Conservation (phyloP, 2,113 vertebrate genomes). For the Calypte anna region DNA sequence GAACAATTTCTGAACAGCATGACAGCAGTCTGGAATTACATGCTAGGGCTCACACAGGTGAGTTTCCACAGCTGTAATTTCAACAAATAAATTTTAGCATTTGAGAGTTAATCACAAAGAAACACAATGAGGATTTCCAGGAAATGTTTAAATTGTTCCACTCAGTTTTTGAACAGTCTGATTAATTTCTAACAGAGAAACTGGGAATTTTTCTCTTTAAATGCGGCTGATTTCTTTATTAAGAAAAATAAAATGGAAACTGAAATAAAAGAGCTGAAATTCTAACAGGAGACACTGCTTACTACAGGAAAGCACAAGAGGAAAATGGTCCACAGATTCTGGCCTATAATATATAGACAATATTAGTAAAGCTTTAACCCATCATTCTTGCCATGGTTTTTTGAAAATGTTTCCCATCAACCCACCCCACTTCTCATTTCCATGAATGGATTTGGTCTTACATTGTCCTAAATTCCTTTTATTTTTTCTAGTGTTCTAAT, state of each 20-base stretch:
- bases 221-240: neutral
- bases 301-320: neutral
- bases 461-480: neutral
- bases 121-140: constrained; percentile 41
- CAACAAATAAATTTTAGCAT: constrained; percentile 52
- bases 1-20: constrained; percentile 66
- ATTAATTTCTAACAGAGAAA: neutral
- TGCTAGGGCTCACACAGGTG: constrained; percentile 67
- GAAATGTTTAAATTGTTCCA: constrained; percentile 41
- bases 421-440: neutral
- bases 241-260: neutral
- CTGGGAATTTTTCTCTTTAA: neutral
- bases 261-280: neutral
- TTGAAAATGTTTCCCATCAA: neutral
- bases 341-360: neutral
- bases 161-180: neutral
- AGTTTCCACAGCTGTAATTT: constrained; percentile 38
- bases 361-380: neutral
- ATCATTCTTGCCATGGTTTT: neutral
- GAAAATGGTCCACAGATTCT: neutral
- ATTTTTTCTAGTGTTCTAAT: neutral
- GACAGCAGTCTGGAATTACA: constrained; percentile 68
- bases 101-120: constrained; percentile 60
- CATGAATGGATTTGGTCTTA: neutral
- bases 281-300: neutral